Evolutionary conservation across 2,113 vertebrate genomes (phyloP).

Genomic region (Vulpes ferrilata): DNA sequence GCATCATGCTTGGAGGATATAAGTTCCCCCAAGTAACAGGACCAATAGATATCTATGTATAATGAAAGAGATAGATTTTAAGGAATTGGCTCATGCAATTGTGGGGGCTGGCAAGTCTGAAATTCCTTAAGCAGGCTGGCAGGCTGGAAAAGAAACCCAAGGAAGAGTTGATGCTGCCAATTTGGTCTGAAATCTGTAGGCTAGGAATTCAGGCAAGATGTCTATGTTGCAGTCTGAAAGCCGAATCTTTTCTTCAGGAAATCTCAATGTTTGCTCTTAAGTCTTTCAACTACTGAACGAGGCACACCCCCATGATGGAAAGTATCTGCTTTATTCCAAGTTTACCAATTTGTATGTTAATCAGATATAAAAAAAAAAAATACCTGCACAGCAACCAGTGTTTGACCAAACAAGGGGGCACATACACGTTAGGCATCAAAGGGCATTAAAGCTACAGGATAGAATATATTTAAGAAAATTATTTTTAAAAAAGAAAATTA

Average conservation of each 20-base stretch:
- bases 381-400: no score
- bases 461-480: background rate
- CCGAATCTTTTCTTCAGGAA: conserved; percentile 19
- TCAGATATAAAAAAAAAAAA: background rate
- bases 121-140: background rate
- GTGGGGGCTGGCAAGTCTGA: background rate
- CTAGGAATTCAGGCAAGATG: background rate
- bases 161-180: background rate
- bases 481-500: background rate
- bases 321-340: background rate
- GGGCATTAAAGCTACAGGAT: background rate
- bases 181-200: background rate
- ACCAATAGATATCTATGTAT: background rate
- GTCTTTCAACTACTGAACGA: background rate
- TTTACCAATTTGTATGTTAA: conserved; percentile 5
- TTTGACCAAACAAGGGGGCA: background rate
- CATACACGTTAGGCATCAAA: background rate
- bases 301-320: background rate
- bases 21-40: background rate
- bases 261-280: background rate
- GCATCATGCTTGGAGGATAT: background rate
- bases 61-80: background rate
- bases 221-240: background rate
- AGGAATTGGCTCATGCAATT: background rate
- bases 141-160: background rate